Base-by-base conservation (phyloP, 30 jellyfish, hydroid and myxozoan genomes). In the Cassiopea xamachana region DNA sequence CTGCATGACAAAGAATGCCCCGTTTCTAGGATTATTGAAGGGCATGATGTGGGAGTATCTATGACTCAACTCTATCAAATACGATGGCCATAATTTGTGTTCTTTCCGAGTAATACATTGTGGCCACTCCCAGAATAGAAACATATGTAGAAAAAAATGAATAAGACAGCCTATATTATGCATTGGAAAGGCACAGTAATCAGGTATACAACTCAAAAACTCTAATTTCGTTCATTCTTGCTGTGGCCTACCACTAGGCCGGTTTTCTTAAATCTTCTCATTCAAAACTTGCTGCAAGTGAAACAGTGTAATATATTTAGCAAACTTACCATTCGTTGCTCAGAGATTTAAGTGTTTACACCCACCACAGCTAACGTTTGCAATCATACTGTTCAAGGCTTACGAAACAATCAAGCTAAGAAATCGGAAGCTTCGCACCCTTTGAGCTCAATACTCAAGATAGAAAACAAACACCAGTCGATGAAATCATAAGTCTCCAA, bases 401-500 rank as follows among this genome's bases (percentile, higher is more conserved):
- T 48, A 78, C n/a, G 71, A 78, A 59, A 78, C 87, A 78, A 78
- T 78, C 87, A 59, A 78, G 75, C 87, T 48, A 78, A 46, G 75
- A 78, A 78, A 60, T 78, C 76, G 87, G 76, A 78, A 78, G 74
- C 87, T 48, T 60, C 71, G 49, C 71, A 46, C 87, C 50, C 87
- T 69, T 78, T 78, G 51, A 17, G 87, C 75, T 60, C 87, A 78
- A 49, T 48, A 78, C 87, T 48, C 55, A 78, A 78, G 27, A 6
- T 48, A 60, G 48, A 82, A 82, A 82, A 82, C 90, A 82, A 82
- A 82, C 90, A 82, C 75, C 72, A 46, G 90, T 64, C 12, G 44
- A 43, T 60, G 8, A 27, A 27, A 27, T 27, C 39, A 27, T 27
- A 70, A 60, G 67, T 1, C 46, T 44, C 1, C 8, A 48, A 1